These are phyloP conservation scores for Scortum barcoo DNA, from an alignment of 2,113 vertebrate genomes.

Conservation along the genomic window DNA sequence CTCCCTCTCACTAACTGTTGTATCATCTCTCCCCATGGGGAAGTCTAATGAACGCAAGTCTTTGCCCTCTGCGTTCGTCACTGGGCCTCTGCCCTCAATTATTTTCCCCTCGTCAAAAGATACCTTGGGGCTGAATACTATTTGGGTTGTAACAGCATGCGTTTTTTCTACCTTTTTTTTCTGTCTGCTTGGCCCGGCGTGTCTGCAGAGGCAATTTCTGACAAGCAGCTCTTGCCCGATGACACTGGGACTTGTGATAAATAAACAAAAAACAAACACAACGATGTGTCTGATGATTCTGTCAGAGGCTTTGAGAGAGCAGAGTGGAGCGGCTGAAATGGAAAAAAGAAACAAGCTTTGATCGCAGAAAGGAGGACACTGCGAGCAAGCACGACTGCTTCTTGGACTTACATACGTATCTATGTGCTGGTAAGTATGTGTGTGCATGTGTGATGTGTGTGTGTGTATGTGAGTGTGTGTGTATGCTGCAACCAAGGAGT, in stretches of 20 bases:
- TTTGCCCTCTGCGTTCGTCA: conserved; percentile 57
- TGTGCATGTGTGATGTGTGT: too few relatives aligned
- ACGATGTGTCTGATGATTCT: conserved; percentile 4
- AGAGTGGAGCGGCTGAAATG: conserved; percentile 25
- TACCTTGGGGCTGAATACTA: conserved; percentile 48
- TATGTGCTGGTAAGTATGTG: background rate
- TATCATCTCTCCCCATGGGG: conserved; percentile 31
- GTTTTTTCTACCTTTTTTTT: background rate
- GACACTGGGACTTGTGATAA: conserved; percentile 48
- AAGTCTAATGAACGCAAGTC: conserved; percentile 59
- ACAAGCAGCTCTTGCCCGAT: conserved; percentile 39
- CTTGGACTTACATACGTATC: conserved; percentile 24
- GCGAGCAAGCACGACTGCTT: conserved; percentile 28
- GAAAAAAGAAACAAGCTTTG: conserved; percentile 38
- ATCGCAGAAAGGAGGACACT: conserved; percentile 30
- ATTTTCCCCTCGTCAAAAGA: conserved; percentile 54
- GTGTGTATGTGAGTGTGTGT: background rate
- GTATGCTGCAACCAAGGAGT: conserved; percentile 1
- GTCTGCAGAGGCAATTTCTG: conserved; percentile 48
- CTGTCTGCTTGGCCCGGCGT: background rate
- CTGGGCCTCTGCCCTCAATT: conserved; percentile 50
- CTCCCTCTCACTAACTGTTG: conserved; percentile 5
- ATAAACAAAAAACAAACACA: conserved; percentile 60
- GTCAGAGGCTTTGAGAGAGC: conserved; percentile 34
- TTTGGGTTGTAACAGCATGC: conserved; percentile 27